Evolutionary conservation across 2,888 invertebrate genomes (phyloP), one percentile per base, ranked within the genome.

Genomic region (Papilio gigon): DNA sequence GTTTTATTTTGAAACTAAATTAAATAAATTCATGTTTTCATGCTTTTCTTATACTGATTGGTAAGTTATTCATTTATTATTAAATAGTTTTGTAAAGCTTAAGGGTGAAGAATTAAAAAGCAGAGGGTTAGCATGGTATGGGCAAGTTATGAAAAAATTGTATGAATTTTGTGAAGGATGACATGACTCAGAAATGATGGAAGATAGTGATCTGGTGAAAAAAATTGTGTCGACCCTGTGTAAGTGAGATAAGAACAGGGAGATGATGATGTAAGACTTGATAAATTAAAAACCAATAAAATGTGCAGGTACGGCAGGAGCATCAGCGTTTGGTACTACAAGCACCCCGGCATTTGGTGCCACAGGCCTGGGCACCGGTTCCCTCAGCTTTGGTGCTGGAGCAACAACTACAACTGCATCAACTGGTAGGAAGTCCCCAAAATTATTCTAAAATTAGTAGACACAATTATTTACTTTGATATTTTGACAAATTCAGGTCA

Each of bases 381-480:
- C 88, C 0, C 82, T 90, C 0, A 88, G 80, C 68, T 90, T 90
- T 80, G 90, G 90, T 1, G 73, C 84, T 0, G 81, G 81, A 2
- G 79, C 85, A 0, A 85, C 85, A 0, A 85, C 75, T 44, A 81
- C 85, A 27, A 71, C 85, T 25, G 76, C 85, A 56, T 70, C 83
- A 8, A 81, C 87, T 75, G 89, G 90, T 89, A 74, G 68, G 33
- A 17, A 62, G 14, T 25, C 0, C 14, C n/a, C 8, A 12, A 44
- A 4, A 1, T 17, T 17, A 44, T 44, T 11, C 17, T 4, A n/a
- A n/a, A n/a, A n/a, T n/a, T n/a, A n/a, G n/a, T n/a, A n/a, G n/a
- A n/a, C n/a, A n/a, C n/a, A n/a, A n/a, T n/a, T n/a, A n/a, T n/a
- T n/a, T n/a, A n/a, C n/a, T n/a, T n/a, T n/a, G n/a, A n/a, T n/a